phyloP scores from a whole-genome alignment of 2,797 vertebrate species.

The Euthynnus affinis region DNA sequence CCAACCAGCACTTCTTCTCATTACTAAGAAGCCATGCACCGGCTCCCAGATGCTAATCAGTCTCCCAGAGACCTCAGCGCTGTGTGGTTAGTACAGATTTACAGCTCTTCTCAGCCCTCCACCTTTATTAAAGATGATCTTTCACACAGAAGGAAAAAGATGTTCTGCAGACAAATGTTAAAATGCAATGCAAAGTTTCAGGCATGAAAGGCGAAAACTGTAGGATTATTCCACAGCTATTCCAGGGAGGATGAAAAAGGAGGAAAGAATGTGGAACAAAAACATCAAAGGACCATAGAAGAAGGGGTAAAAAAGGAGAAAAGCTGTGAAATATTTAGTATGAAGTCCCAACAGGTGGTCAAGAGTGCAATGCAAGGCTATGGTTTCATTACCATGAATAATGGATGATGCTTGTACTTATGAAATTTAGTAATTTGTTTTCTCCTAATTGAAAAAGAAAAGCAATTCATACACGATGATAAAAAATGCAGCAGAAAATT shows the following conservation, averaged over 20 bases:
- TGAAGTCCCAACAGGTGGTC: constrained; percentile 91
- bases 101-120: constrained; percentile 89
- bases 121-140: constrained; percentile 97
- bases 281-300: constrained; percentile 92
- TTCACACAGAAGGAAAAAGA: constrained; percentile 89
- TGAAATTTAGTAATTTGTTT: constrained; percentile 62
- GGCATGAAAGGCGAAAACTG: constrained; percentile 91
- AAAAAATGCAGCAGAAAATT: constrained; percentile 36
- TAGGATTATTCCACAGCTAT: constrained; percentile 90
- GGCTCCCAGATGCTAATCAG: constrained; percentile 96
- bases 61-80: constrained; percentile 94
- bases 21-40: constrained; percentile 90
- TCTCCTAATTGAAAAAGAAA: constrained; percentile 66
- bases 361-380: constrained; percentile 85
- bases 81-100: constrained; percentile 94
- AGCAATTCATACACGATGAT: constrained; percentile 26
- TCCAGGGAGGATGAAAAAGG: constrained; percentile 87
- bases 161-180: constrained; percentile 95
- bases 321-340: constrained; percentile 91
- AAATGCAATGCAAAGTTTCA: constrained; percentile 97
- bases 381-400: constrained; percentile 88
- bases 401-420: constrained; percentile 83
- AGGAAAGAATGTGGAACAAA: constrained; percentile 89
- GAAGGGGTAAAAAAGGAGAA: constrained; percentile 79
- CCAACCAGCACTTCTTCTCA: constrained; percentile 91